These are phyloP conservation scores for Phymanthus crucifer DNA, from an alignment of 92 coral and sea anemone species.

Conservation along the genomic window DNA sequence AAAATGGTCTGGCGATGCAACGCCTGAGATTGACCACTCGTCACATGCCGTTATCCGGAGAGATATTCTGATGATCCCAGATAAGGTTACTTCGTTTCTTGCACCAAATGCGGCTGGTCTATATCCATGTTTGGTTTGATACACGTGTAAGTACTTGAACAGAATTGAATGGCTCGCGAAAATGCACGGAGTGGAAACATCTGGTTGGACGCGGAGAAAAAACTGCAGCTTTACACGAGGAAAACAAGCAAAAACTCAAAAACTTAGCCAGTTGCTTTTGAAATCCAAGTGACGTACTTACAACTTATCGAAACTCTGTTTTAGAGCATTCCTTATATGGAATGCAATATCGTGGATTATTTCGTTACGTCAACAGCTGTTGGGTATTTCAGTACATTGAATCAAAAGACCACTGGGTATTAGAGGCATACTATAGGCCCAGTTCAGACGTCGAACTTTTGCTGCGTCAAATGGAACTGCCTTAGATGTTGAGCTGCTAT, in stretches of 20 bases:
- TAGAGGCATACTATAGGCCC: too few relatives aligned
- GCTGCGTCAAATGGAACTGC: too few relatives aligned
- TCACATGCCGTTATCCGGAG: background rate
- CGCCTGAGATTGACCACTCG: background rate
- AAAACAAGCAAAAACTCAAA: background rate
- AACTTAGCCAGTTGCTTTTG: too few relatives aligned
- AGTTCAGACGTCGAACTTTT: too few relatives aligned
- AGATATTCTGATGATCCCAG: background rate
- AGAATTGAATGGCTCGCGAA: background rate
- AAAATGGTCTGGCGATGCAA: background rate
- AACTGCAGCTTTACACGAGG: background rate
- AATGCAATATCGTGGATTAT: too few relatives aligned
- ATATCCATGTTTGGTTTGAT: background rate
- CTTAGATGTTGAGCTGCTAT: too few relatives aligned
- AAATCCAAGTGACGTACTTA: too few relatives aligned
- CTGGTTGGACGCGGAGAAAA: background rate
- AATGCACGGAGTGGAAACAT: background rate
- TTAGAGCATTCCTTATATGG: too few relatives aligned
- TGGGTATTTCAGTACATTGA: too few relatives aligned
- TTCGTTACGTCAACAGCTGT: too few relatives aligned
- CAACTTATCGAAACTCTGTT: too few relatives aligned
- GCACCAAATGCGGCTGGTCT: background rate
- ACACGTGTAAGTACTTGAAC: constrained; percentile 6
- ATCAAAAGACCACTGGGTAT: too few relatives aligned
- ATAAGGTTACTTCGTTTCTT: background rate